Conservation (phyloP, 2,888 invertebrate genomes). For the Aleiodes testaceus region DNA sequence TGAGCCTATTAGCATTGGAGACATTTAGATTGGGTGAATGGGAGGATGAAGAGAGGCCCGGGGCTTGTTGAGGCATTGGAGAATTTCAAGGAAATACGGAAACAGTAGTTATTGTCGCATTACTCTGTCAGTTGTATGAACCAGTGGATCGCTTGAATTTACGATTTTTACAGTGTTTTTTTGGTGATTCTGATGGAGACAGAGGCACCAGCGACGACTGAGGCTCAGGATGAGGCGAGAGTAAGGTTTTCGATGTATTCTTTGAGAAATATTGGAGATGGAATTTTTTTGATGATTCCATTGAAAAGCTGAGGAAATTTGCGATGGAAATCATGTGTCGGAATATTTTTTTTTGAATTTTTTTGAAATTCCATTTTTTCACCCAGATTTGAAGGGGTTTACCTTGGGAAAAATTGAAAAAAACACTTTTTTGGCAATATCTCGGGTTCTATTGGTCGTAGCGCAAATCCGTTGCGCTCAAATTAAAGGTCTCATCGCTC, state of each 20-base stretch:
- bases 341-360: no score
- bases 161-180: background rate
- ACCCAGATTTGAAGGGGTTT: no score
- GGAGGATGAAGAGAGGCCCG: slow-evolving; percentile 50
- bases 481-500: no score
- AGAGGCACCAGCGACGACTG: slow-evolving; percentile 56
- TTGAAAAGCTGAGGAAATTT: no score
- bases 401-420: no score
- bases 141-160: slow-evolving; percentile 51
- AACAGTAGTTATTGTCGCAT: slow-evolving; percentile 65
- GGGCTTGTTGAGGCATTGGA: slow-evolving; percentile 51
- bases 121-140: slow-evolving; percentile 60
- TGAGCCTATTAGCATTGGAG: slow-evolving; percentile 45
- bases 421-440: no score
- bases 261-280: no score
- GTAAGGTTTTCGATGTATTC: slow-evolving; percentile 58
- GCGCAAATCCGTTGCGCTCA: no score
- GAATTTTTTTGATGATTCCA: no score
- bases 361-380: no score
- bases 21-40: slow-evolving; percentile 41
- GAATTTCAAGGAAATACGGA: slow-evolving; percentile 44
- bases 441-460: no score
- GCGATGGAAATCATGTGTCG: no score
- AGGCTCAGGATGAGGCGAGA: slow-evolving; percentile 67
- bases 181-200: background rate